Percentiles rank a stretch among this genome's conserved stretches.
phyloP scores from a whole-genome alignment of 2,113 vertebrate species.

The Mesembrinibis cayennensis region DNA sequence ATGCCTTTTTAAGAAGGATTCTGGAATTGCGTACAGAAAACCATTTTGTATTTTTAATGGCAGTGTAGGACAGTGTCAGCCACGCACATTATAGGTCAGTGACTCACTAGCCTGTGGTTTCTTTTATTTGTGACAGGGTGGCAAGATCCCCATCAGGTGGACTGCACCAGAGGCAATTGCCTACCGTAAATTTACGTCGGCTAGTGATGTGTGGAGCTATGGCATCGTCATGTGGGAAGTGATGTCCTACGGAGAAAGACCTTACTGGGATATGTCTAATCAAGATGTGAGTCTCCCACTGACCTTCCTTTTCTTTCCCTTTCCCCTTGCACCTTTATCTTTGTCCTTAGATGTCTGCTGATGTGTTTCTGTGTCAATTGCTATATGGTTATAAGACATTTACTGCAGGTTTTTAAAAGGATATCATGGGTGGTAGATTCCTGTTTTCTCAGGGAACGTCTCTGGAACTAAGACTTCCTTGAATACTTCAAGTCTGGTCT shows the following conservation, averaged over 20 bases:
- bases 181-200: conserved; percentile 96
- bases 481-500: background rate
- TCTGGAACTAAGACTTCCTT: background rate
- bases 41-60: background rate
- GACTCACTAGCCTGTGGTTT: background rate
- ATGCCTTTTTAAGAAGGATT: background rate
- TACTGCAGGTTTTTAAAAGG: background rate
- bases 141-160: conserved; percentile 98
- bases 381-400: background rate
- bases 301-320: background rate
- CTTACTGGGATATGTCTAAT: conserved; percentile 99
- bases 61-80: background rate
- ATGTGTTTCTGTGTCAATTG: background rate
- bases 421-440: background rate
- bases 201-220: conserved; percentile 97
- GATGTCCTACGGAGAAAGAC: conserved; percentile 96
- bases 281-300: conserved; percentile 86
- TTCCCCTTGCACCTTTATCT: accelerated
- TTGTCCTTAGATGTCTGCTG: background rate
- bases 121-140: conserved; percentile 80
- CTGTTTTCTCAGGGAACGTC: background rate
- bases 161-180: conserved; percentile 97
- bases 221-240: conserved; percentile 99
- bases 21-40: background rate
- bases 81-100: background rate